Base-by-base conservation (phyloP, 2,113 vertebrate species). In the Caranx ignobilis region DNA sequence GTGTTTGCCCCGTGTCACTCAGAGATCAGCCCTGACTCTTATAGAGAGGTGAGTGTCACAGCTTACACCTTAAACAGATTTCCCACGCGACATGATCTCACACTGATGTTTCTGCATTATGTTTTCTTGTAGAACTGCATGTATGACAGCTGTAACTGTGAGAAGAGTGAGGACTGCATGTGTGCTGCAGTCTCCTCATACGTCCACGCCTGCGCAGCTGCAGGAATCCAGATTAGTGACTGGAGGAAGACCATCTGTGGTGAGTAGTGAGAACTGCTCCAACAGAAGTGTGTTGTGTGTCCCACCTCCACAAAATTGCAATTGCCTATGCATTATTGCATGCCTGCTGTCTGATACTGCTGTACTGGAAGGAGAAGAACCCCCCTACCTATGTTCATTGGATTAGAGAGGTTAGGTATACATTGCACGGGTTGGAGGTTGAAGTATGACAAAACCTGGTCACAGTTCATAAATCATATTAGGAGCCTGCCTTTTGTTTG, bases 121-220 rank as follows among this genome's bases (percentile, higher is more conserved):
- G 39, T 12, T 6, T 83, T 65, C 48, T 48, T 6, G 16, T 88
- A 99, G 98, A 96, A 95, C 91, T 99, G 98, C 80, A 91, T 97
- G 92, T 98, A 98, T 50, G 97, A 99, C 95, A 97, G 92, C 0
- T 99, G 98, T 71, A 99, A 96, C 91, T 97, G 97, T 61, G 96
- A 98, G 81, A 96, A 91, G 64, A 97, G 95, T 0, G 97, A 99
- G 83, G 95, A 95, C 52, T 96, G 96, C 84, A 95, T 97, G 96
- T 98, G 97, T 59, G 94, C 96, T 19, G 95, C 95, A 0, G 91
- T 97, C 56, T 97, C 97, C 21, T 92, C 96, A 2, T 97, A 98
- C 0, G 95, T 95, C 41, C 91, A 90, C 11, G 96, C 96, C 21
- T 98, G 97, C 71, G 93, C 96, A 3, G 81, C 84, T 0, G 95